Evolutionary conservation across 2,113 vertebrate species (phyloP).

Genomic region (Todiramphus chloris): DNA sequence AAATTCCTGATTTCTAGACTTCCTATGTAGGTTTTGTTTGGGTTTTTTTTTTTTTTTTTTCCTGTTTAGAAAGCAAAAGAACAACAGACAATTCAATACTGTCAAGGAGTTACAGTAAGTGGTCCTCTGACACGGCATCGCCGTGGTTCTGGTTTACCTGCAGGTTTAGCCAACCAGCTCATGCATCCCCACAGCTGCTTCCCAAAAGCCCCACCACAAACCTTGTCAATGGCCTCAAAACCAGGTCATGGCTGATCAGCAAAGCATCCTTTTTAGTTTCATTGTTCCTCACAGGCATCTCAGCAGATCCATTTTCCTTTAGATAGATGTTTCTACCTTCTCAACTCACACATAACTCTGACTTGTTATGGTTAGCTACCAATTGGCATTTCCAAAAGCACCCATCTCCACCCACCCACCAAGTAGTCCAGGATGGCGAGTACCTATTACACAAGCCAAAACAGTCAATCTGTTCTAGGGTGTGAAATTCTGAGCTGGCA

Average conservation of each 20-base stretch:
- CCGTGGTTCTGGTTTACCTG: background rate
- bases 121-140: background rate
- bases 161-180: background rate
- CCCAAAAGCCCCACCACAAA: background rate
- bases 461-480: constrained; percentile 34
- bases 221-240: background rate
- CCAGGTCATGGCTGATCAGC: background rate
- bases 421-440: constrained; percentile 16
- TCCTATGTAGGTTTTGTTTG: background rate
- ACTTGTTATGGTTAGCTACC: constrained; percentile 13
- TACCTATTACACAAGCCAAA: constrained; percentile 33
- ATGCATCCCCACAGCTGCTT: background rate
- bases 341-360: background rate
- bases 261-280: background rate
- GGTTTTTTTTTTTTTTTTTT: background rate
- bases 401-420: constrained; percentile 15
- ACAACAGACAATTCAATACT: background rate
- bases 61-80: constrained; percentile 21
- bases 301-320: background rate
- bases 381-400: constrained; percentile 33
- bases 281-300: background rate
- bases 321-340: background rate
- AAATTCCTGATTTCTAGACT: background rate
- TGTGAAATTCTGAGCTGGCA: constrained; percentile 37
- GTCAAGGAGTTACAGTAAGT: background rate